phyloP scores from a whole-genome alignment of 2,113 vertebrate species.

The Alligator sinensis region DNA sequence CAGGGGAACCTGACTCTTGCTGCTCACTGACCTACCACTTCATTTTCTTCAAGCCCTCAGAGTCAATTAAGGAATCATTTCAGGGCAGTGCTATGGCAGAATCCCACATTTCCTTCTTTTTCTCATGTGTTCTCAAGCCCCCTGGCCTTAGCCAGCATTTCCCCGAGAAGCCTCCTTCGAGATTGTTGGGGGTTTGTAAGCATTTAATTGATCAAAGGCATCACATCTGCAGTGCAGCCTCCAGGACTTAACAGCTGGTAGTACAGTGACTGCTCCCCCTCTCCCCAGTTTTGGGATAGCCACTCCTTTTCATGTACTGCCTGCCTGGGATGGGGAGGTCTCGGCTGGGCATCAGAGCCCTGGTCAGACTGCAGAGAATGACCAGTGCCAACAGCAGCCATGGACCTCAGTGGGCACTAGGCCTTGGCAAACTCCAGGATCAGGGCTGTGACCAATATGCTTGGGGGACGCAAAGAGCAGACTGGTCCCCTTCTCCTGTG shows the following conservation, averaged over 20 bases:
- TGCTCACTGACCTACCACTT: neutral
- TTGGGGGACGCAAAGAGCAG: neutral
- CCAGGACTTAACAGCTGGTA: neutral
- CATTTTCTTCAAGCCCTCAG: neutral
- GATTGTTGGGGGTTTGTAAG: neutral
- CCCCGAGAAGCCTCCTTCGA: neutral
- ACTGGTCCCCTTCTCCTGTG: neutral
- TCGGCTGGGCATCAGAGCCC: neutral
- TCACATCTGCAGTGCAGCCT: neutral
- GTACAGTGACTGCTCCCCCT: neutral
- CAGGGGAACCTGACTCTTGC: neutral
- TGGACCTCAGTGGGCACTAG: neutral
- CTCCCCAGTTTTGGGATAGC: neutral
- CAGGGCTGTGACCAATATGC: neutral
- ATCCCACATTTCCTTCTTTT: neutral
- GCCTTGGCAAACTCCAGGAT: neutral
- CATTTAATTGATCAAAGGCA: neutral
- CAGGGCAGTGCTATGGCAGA: neutral
- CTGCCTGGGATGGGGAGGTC: neutral
- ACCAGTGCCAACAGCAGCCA: neutral
- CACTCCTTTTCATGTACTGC: neutral
- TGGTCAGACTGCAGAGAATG: neutral
- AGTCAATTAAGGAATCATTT: neutral
- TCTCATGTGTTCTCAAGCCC: neutral
- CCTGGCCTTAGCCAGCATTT: neutral